Base-by-base conservation (phyloP, 2,888 invertebrate genomes). In the Metallyticus violacea region DNA sequence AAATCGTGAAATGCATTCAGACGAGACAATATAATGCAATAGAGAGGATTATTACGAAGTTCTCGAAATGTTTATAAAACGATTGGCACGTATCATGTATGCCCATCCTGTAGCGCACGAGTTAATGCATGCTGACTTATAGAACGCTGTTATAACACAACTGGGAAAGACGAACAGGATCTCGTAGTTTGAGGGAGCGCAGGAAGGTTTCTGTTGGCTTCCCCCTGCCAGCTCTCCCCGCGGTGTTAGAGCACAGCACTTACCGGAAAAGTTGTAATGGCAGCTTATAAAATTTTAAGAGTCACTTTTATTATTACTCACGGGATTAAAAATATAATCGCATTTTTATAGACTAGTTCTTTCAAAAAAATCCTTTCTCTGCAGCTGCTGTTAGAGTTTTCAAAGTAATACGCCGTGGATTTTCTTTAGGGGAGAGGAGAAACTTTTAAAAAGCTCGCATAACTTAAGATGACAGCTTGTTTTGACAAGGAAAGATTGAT, bases 261-360 rank as follows among this genome's bases (percentile, higher is more conserved):
- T 62, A 62, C 40, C 40, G 40, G 40, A 62, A 76, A 82, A 82
- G 76, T 82, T 82, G 79, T 86, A 84, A 84, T 76, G 86, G 62
- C 83, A 79, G 79, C 79, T 84, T 86, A 85, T 86, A 84, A 84
- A 86, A 83, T 77, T 40, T 77, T 84, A 84, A 79, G 85, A 84
- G 79, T 77, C 79, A 86, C 81, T 86, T 81, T 81, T 86, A 81
- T 81, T 81, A 81, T 81, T 81, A 81, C 30, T 83, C 78, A 28
- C 79, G 62, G 83, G 83, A 86, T 86, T 81, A 76, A 79, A 77
- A 83, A 83, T 76, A 76, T 81, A 86, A 83, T 86, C 83, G 77
- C 86, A 85, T 86, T 83, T 86, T 86, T 86, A 86, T 86, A 77
- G 82, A 81, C 83, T 86, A 82, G 82, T 83, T 62, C 15, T 62